Conservation (phyloP, 2,113 vertebrate genomes). For the Arenaria interpres region DNA sequence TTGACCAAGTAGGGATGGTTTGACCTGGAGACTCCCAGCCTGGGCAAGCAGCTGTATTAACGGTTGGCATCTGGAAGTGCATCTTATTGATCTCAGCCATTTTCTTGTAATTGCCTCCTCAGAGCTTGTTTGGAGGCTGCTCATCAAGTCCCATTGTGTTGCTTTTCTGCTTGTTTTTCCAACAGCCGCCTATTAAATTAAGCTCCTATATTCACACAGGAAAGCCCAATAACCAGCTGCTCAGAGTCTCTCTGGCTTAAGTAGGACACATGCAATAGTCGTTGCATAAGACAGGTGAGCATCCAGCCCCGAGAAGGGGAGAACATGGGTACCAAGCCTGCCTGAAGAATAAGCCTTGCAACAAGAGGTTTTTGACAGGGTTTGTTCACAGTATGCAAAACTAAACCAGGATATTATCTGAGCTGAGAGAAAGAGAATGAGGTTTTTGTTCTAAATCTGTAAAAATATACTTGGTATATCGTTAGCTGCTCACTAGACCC, state of each 20-base stretch:
- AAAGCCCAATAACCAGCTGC: conserved; percentile 39
- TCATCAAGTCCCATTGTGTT: conserved; percentile 53
- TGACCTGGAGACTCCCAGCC: not conserved
- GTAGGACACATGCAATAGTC: conserved; percentile 19
- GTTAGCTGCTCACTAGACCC: not conserved
- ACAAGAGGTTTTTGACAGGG: not conserved
- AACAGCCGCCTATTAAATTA: conserved; percentile 61
- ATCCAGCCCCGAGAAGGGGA: not conserved
- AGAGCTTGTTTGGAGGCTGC: conserved; percentile 41
- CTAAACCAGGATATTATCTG: conserved; percentile 9
- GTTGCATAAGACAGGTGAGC: not conserved
- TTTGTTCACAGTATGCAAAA: not conserved
- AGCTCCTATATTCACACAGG: conserved; percentile 23
- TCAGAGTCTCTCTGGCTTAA: conserved; percentile 1
- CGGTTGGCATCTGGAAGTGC: not conserved
- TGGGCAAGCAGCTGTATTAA: not conserved
- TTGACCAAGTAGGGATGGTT: not conserved
- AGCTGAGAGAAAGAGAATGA: not conserved
- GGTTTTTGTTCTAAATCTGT: conserved; percentile 12
- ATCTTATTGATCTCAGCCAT: not conserved
- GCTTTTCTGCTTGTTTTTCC: conserved; percentile 58
- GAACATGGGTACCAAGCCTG: not conserved
- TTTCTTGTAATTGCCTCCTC: conserved; percentile 46
- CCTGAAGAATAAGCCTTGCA: not conserved
- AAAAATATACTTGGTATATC: not conserved